Evolutionary conservation across 2,797 vertebrate genomes (phyloP), one percentile per base, ranked within the genome.

Genomic region (Chrysocyon brachyurus): DNA sequence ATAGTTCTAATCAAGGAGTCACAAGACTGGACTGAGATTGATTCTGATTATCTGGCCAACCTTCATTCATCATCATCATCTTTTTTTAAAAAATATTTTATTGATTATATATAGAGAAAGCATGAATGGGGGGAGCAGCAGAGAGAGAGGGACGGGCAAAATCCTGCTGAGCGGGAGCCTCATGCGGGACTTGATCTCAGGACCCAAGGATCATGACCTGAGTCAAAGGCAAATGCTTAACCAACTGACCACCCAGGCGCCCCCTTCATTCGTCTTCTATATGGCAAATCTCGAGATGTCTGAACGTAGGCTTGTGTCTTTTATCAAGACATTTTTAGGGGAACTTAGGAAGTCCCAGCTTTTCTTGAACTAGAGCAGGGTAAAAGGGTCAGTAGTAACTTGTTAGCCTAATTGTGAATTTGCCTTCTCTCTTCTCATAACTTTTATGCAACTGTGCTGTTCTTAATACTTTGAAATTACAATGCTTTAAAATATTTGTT

Each of bases 401-500:
- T 87, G 83, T 68, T 68, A 89, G 12, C 11, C 28, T 26, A 15
- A 21, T 64, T 86, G 64, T 87, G 77, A 84, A 89, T 21, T 95
- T 75, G 33, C 77, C 36, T 90, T 64, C 19, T 72, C 9, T 90
- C 24, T 90, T 70, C 59, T 96, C 52, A 36, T 87, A 59, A 78
- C 6, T 96, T 89, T 72, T n/a, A 6, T 94, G 70, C 33, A n/a
- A 83, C n/a, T 52, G 0, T 86, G 31, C 14, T 89, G 33, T 59
- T 75, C 14, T 72, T 88, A 84, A n/a, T 77, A 54, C n/a, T 85
- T 91, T 84, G 78, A 86, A 90, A 56, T 94, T 81, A 57, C 17
- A 88, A 7, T 94, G 28, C 61, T 89, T 94, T 91, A 52, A 94
- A 95, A 89, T 83, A 66, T 28, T 91, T 92, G 61, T 78, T 85